A percentile compares a stretch with the other conserved stretches of the same genome.
phyloP scores from a whole-genome alignment of 2,888 invertebrate species.

The Cotesia congregata region DNA sequence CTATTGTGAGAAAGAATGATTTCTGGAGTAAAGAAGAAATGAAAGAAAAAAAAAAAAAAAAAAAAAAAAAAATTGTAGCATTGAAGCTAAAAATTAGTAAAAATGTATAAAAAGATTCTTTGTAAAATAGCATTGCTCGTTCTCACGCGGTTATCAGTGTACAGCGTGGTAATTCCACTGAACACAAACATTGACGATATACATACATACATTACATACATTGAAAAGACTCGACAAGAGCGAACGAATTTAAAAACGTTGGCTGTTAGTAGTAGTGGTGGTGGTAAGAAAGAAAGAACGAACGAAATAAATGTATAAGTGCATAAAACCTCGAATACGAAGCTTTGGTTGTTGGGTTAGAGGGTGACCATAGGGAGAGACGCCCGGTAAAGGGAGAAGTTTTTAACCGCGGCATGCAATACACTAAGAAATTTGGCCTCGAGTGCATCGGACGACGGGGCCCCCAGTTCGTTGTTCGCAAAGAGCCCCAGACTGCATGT shows the following conservation, averaged over 20 bases:
- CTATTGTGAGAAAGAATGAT: too few relatives aligned
- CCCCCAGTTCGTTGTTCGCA: conserved; percentile 49
- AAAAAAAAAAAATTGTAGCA: background rate
- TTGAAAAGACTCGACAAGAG: background rate
- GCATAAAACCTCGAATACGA: conserved; percentile 30
- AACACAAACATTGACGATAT: background rate
- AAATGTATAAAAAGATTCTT: background rate
- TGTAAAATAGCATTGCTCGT: conserved; percentile 1
- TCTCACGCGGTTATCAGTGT: conserved; percentile 8
- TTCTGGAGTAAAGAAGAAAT: too few relatives aligned
- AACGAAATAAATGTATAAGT: conserved; percentile 20
- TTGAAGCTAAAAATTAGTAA: background rate
- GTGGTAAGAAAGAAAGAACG: conserved; percentile 11
- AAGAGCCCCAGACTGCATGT: conserved; percentile 41
- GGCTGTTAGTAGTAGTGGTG: background rate
- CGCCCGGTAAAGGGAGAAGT: conserved; percentile 40
- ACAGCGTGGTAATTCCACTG: background rate
- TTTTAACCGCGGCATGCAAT: conserved; percentile 35
- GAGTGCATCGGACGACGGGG: conserved; percentile 42
- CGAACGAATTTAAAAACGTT: conserved; percentile 13
- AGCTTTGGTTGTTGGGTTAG: conserved; percentile 11
- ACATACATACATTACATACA: background rate
- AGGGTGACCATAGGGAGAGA: conserved; percentile 37
- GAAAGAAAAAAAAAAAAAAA: too few relatives aligned
- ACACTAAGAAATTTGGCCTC: conserved; percentile 42